Base-by-base conservation (phyloP, 2,113 vertebrate species). In the Scartelaos histophorus region DNA sequence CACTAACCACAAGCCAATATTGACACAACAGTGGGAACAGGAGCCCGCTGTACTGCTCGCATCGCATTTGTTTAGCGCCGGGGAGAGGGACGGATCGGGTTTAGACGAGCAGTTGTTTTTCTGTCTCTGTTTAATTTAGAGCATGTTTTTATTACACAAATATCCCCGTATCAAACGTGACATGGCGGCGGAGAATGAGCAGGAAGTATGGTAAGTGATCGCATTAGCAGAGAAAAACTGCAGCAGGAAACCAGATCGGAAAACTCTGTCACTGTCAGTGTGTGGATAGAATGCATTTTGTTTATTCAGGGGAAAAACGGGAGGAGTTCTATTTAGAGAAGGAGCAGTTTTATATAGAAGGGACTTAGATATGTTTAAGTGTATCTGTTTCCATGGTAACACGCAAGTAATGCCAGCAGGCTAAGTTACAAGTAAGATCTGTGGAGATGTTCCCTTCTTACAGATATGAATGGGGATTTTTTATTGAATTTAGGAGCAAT, bases 11-110 rank as follows among this genome's bases (percentile, higher is more conserved):
- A 74, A 49, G 45, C 49, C 58, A 73, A 54, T 80, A 81, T 79
- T 84, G 75, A 84, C 80, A 75, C 75, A 83, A 67, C 21, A 57
- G 45, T 12, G 24, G 64, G 66, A 78, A 64, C 61, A 64, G 61
- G 61, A 64, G 61, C 16, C 61, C 2, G 16, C 61, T 64, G 61
- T 64, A 10, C 75, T 47, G 15, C 65, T 67, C 73, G 77, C 29
- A 60, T 74, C 35, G 73, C 7, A 56, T 43, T 49, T 45, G 57
- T 53, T 74, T 56, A 35, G 24, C 54, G 19, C 5, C 46, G n/a
- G 22, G 56, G 15, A 66, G 70, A 45, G 25, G 35, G 45, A 64
- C 56, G 35, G 57, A 53, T 58, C 16, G 6, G 5, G 25, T 53
- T 0, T 2, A 65, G 51, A n/a, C 12, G 24, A 1, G 66, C 58